phyloP scores from a whole-genome alignment of 2,113 vertebrate genomes.

The Crotalus viridis region DNA sequence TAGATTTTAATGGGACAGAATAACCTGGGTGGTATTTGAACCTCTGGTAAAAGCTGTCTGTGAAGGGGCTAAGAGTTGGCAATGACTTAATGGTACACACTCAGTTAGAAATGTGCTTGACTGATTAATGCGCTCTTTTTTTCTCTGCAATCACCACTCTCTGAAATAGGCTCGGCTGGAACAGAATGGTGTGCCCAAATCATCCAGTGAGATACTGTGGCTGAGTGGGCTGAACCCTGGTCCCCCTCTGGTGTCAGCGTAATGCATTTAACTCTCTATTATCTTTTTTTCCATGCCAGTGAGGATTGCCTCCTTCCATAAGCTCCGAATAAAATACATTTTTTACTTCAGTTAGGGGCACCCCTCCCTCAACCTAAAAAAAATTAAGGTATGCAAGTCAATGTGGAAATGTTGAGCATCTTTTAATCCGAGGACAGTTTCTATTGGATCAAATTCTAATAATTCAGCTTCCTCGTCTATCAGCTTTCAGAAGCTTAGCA shows the following conservation, averaged over 20 bases:
- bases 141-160: not conserved
- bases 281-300: not conserved
- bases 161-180: not conserved
- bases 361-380: not conserved
- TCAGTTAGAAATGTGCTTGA: not conserved
- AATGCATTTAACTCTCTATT: not conserved
- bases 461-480: not conserved
- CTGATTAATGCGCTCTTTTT: not conserved
- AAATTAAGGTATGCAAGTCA: not conserved
- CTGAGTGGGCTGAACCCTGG: not conserved
- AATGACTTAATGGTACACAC: not conserved
- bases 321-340: not conserved
- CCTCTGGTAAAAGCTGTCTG: not conserved
- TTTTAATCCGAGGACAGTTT: not conserved
- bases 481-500: not conserved
- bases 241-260: not conserved
- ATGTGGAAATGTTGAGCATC: not conserved
- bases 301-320: not conserved
- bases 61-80: not conserved
- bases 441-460: not conserved
- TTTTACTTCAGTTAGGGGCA: not conserved
- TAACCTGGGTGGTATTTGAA: not conserved
- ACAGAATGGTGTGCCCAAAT: not conserved
- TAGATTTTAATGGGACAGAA: not conserved
- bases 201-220: not conserved